Conservation (phyloP, 2,888 invertebrate species). For the Xanthorhoe spadicearia region DNA sequence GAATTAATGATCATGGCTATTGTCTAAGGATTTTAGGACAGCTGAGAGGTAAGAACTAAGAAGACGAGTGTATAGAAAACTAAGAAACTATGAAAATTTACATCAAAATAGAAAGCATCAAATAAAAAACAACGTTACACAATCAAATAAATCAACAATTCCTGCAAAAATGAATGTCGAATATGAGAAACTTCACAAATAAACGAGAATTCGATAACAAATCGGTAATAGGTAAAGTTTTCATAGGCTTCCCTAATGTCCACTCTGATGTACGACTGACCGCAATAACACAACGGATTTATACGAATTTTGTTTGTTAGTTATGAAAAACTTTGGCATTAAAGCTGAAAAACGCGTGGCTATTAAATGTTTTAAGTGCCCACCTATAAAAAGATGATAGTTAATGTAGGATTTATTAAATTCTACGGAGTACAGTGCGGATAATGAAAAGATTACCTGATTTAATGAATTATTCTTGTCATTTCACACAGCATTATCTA, state of each 20-base stretch:
- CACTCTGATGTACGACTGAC: constrained; percentile 36
- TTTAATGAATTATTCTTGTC: too few relatives aligned
- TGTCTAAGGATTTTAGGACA: too few relatives aligned
- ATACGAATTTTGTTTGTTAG: constrained; percentile 43
- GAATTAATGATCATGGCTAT: too few relatives aligned
- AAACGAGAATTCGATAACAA: constrained; percentile 2
- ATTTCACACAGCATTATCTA: too few relatives aligned
- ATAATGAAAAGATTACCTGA: neutral
- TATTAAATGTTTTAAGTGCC: constrained; percentile 36
- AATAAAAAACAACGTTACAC: neutral
- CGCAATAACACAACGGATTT: constrained; percentile 41
- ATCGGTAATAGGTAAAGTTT: constrained; percentile 40
- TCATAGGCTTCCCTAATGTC: constrained; percentile 39
- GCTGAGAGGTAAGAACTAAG: too few relatives aligned
- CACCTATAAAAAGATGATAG: constrained; percentile 29
- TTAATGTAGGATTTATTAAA: constrained; percentile 5
- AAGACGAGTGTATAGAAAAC: too few relatives aligned
- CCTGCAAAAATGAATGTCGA: neutral
- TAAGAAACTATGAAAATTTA: neutral
- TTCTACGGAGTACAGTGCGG: neutral
- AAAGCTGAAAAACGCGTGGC: constrained; percentile 37
- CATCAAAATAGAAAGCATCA: neutral
- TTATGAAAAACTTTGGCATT: constrained; percentile 39
- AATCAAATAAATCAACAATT: neutral
- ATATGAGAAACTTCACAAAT: constrained; percentile 7